Base-by-base conservation (phyloP, 2,797 vertebrate genomes). In the Sebastolobus altivelis region DNA sequence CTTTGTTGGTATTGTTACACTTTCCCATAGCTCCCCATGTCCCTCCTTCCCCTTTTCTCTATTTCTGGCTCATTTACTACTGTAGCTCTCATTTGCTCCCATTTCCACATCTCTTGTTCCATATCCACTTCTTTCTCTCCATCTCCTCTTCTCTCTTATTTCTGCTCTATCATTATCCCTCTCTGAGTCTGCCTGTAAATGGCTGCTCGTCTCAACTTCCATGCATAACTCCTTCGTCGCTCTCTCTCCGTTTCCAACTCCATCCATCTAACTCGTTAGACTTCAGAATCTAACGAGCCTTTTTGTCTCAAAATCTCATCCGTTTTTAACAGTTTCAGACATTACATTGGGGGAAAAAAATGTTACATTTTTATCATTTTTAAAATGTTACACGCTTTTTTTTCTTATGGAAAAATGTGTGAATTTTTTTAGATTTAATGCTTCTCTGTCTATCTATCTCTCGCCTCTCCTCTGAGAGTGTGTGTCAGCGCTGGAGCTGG, bases 401-500 rank as follows among this genome's bases (percentile, higher is more conserved):
- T 54, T 54, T 54, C 20, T 22, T 22, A 22, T 10, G 49, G 10
- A 54, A 54, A 54, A 54, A 54, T 54, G n/a, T 54, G 49, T n/a
- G 49, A 54, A 54, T 54, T 54, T 54, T 35, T 54, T 54, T 22
- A 22, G 49, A 49, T 49, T 18, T 49, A 49, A 49, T 22, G 49
- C 49, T 54, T 54, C 60, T 77, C 43, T 18, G 29, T 68, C 58
- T 31, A 22, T 54, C 18, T 27, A 16, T 79, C 62, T 43, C 37
- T 56, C 3, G 37, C 63, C 35, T 84, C 58, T 69, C 83, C 74
- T 83, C 65, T 81, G 90, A 80, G 88, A 75, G 81, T 55, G 76
- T 38, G 83, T 86, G 89, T 89, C 88, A 79, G 70, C n/a, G 80
- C 49, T 56, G 63, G 79, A 71, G 87, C 72, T 22, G 81, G 77